Evolutionary conservation across 2,888 invertebrate species (phyloP), one percentile per base, ranked within the genome.

Genomic region (Eupithecia pulchellata): DNA sequence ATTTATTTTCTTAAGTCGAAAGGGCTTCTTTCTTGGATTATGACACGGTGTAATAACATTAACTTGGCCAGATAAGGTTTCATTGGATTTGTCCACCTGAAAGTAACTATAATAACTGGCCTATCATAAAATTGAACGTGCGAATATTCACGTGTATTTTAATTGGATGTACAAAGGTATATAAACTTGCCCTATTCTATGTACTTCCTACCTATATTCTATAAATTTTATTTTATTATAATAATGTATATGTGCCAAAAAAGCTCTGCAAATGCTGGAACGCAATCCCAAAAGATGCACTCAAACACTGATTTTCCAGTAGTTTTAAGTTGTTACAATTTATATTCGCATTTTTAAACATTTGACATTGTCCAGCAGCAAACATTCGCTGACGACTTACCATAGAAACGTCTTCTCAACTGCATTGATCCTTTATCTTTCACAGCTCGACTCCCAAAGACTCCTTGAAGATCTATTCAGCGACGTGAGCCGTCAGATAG

Each of bases 401-500:
- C 39, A 17, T n/a, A n/a, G 0, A n/a, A 2, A n/a, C n/a, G 2
- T 6, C 8, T 42, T n/a, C 13, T 55, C 13, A 4, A 25, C 25
- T 27, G 55, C n/a, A n/a, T n/a, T n/a, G n/a, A n/a, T 14, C 27
- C 14, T 47, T 30, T 9, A 47, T 36, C 14, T 72, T 63, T 71
- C 62, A 20, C 84, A 97, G 95, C 88, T 95, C 30, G 97, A 97
- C 80, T 96, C 96, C 29, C 95, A 95, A 77, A 96, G 96, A 80
- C 91, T 97, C 72, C 90, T 98, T 32, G 96, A 96, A 75, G 98
- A 98, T 76, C 93, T 98, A 34, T 96, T 99, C 79, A 94, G 92
- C 68, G 98, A 98, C 82, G 96, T 99, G 64, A 96, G 96, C 68
- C 95, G 95, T 29, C 97, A 98, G 83, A 95, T 98, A 67, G 94